Evolutionary conservation across 2,797 vertebrate species (phyloP).

Genomic region (Arnoldichthys spilopterus): DNA sequence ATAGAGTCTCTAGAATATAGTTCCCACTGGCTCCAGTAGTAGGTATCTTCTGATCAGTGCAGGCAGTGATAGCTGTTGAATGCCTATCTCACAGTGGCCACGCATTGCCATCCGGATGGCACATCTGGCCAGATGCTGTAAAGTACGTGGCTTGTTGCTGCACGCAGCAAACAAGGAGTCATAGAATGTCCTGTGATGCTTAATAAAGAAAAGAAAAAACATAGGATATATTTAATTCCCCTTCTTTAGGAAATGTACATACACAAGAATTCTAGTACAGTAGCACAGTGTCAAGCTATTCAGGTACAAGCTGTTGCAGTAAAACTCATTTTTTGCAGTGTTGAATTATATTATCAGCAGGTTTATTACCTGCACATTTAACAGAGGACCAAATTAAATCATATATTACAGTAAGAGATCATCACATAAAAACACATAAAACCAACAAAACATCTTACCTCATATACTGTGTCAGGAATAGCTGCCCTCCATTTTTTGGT

Average conservation of each 20-base stretch:
- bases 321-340: neutral
- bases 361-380: neutral
- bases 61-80: conserved; percentile 79
- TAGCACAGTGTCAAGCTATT: neutral
- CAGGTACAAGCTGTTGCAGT: neutral
- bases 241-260: neutral
- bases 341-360: no score
- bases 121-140: conserved; percentile 91
- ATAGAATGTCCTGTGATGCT: conserved; percentile 88
- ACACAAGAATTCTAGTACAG: neutral
- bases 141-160: conserved; percentile 84
- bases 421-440: neutral
- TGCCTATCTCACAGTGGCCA: conserved; percentile 72
- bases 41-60: conserved; percentile 79
- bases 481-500: conserved; percentile 88
- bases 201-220: conserved; percentile 45
- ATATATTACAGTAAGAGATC: neutral
- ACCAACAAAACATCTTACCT: conserved; percentile 72
- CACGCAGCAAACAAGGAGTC: conserved; percentile 90
- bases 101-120: conserved; percentile 74
- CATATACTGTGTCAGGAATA: conserved; percentile 85
- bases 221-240: neutral
- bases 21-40: conserved; percentile 84
- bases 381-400: neutral
- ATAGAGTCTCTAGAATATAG: conserved; percentile 71